Conservation (phyloP, 2,113 vertebrate genomes). For the Macquaria ambigua region DNA sequence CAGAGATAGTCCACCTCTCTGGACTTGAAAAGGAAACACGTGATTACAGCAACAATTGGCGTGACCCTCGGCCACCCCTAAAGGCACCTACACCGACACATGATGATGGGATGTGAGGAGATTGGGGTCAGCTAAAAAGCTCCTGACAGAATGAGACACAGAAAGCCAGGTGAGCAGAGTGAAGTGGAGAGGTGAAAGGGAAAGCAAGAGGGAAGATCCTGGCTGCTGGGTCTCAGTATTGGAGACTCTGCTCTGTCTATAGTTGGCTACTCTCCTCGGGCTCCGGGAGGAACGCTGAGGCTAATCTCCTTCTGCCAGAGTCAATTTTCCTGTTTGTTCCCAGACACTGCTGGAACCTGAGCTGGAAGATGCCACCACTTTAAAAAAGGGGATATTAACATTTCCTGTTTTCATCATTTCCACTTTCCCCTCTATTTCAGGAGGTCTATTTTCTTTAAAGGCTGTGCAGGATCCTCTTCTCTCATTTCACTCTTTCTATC, state of each 20-base stretch:
- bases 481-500: conserved; percentile 24
- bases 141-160: conserved; percentile 31
- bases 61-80: conserved; percentile 38
- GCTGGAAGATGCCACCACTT: conserved; percentile 37
- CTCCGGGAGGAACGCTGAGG: conserved; percentile 51
- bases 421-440: conserved; percentile 9
- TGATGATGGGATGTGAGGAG: conserved; percentile 61
- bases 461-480: not conserved
- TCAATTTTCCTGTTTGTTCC: conserved; percentile 55
- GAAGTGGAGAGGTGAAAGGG: conserved; percentile 35
- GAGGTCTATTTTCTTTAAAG: conserved; percentile 40
- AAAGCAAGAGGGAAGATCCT: conserved; percentile 39
- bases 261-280: conserved; percentile 22
- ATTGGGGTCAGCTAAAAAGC: conserved; percentile 63
- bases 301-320: conserved; percentile 72
- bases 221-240: conserved; percentile 42
- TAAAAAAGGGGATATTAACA: conserved; percentile 46
- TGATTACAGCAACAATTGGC: conserved; percentile 60
- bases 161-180: conserved; percentile 16
- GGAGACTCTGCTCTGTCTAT: conserved; percentile 51
- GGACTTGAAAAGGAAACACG: conserved; percentile 33
- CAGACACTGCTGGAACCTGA: conserved; percentile 47
- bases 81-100: conserved; percentile 40
- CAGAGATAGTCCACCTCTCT: conserved; percentile 22
- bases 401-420: conserved; percentile 56